phyloP scores from a whole-genome alignment of 2,888 invertebrate genomes.

The Linnaemya tessellans region DNA sequence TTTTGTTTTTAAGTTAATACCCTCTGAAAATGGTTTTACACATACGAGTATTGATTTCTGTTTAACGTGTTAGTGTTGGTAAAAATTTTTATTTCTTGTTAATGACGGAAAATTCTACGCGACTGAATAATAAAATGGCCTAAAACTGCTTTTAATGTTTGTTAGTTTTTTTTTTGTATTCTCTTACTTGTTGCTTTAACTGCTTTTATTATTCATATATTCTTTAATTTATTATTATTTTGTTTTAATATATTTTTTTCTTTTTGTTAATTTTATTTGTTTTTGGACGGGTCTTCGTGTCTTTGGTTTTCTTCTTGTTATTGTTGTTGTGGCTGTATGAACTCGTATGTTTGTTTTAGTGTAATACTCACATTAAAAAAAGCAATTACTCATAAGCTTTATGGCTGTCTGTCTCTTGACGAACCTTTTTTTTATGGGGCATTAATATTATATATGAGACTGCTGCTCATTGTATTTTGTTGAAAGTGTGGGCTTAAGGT shows the following conservation, averaged over 20 bases:
- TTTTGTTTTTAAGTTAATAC: slow-evolving; percentile 51
- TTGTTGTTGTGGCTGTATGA: slow-evolving; percentile 43
- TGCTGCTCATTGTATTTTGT: background rate
- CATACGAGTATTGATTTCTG: slow-evolving; percentile 54
- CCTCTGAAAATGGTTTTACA: slow-evolving; percentile 60
- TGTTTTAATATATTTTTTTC: slow-evolving; percentile 68
- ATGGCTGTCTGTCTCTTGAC: background rate
- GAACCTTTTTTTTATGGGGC: background rate
- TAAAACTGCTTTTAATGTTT: slow-evolving; percentile 48
- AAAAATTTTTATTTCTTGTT: slow-evolving; percentile 16
- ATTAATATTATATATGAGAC: background rate
- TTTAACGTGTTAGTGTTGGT: slow-evolving; percentile 31
- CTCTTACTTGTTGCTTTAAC: slow-evolving; percentile 7
- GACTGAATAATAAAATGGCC: slow-evolving; percentile 65
- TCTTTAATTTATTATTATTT: slow-evolving; percentile 37
- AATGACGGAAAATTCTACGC: slow-evolving; percentile 65
- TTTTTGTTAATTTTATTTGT: too few relatives aligned
- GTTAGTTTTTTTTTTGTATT: slow-evolving; percentile 37
- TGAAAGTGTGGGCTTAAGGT: slow-evolving; percentile 2
- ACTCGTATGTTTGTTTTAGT: slow-evolving; percentile 55
- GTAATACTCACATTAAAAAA: slow-evolving; percentile 52
- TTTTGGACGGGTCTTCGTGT: slow-evolving; percentile 81
- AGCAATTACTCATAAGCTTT: slow-evolving; percentile 44
- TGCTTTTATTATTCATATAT: background rate
- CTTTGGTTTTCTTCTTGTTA: slow-evolving; percentile 56